These are phyloP conservation scores for Lepidocyrtoides sp. DNA, from an alignment of 2,888 invertebrate species.

Conservation along the genomic window DNA sequence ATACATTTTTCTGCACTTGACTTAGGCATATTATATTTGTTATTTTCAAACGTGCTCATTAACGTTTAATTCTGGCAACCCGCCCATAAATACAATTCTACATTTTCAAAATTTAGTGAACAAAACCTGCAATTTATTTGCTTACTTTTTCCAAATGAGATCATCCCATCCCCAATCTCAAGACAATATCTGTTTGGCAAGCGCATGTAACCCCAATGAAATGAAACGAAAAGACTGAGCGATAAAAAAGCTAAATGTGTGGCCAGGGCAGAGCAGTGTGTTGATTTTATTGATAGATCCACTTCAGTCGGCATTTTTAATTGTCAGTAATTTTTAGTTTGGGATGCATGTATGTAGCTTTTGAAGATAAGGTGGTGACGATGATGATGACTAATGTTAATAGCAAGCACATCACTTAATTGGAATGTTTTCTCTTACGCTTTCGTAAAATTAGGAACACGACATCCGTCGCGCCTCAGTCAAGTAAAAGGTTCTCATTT, in stretches of 20 bases:
- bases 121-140: constrained; percentile 15
- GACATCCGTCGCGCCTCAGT: not conserved
- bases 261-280: not conserved
- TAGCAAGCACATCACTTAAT: not conserved
- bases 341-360: not conserved
- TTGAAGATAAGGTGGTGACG: not conserved
- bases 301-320: constrained; percentile 46
- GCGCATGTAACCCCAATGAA: constrained; percentile 9
- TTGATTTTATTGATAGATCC: constrained; percentile 56
- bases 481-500: not conserved
- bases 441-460: constrained; percentile 6
- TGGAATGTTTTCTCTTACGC: constrained; percentile 22
- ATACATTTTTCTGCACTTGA: too few relatives aligned
- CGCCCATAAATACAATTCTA: not conserved
- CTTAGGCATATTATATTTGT: not conserved
- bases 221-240: not conserved
- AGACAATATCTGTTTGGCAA: not conserved
- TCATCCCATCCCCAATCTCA: constrained; percentile 8
- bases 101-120: constrained; percentile 2
- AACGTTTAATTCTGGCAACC: not conserved
- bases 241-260: constrained; percentile 17
- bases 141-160: constrained; percentile 37
- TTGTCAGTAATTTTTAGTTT: constrained; percentile 20
- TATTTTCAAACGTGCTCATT: constrained; percentile 29
- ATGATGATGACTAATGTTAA: not conserved